Evolutionary conservation across 1,140 invertebrate species (phyloP), one percentile per base, ranked within the genome.

Genomic region (Micrasema longulum): DNA sequence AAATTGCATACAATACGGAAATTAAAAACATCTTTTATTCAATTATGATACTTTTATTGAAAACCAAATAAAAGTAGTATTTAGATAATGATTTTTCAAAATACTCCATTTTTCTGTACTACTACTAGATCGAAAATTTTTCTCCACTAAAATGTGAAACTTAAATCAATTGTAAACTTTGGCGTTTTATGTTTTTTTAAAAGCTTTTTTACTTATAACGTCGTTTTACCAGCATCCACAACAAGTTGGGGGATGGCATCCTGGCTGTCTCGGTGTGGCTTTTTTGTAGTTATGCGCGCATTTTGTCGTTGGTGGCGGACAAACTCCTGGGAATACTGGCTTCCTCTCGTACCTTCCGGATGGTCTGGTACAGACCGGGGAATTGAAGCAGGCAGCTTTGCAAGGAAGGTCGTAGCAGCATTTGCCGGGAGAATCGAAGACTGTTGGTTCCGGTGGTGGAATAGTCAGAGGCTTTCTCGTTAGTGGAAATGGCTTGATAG

Each of bases 371-470:
- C 77, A 80, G 0, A 81, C 79, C 3, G 81, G 81, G 71, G 82
- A 81, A 69, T 83, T 81, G 74, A 82, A 84, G 60, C 84, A 85
- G 52, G 82, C 66, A 3, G 84, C 84, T 69, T 82, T 84, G 71
- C 84, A 85, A 0, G 82, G 82, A 47, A 71, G 80, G 55, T 85
- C 83, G 74, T 84, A 85, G 64, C 81, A 82, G 76, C 82, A 85
- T 1, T 48, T 1, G 5, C 36, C 47, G 10, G 12, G 16, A 3
- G 12, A 14, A 14, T 11, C 11, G 2, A 12, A 18, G 2, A 26
- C 18, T 16, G n/a, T 23, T 1, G 60, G 60, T 10, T 16, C 22
- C 12, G 60, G 60, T 0, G 47, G 45, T 7, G 45, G 45, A 0
- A 36, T 10, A 1, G 50, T 66, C 45, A 52, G 9, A 4, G 64